Base-by-base conservation (phyloP, 2,113 vertebrate genomes). In the Halichoeres trimaculatus region DNA sequence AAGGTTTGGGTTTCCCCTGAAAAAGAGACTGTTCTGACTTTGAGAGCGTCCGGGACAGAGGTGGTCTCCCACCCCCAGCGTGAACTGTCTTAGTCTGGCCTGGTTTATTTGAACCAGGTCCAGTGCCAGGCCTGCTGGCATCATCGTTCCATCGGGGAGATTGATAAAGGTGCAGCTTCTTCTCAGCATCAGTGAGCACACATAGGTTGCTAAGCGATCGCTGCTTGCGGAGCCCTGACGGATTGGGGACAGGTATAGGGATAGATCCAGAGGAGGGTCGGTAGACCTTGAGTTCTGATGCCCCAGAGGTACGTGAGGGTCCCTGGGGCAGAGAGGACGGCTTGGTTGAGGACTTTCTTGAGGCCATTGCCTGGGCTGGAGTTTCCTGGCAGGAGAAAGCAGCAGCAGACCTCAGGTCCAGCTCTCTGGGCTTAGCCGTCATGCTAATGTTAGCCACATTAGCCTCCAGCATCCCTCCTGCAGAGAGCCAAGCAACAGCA, bases 1-100 rank as follows among this genome's bases (percentile, higher is more conserved):
- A 89, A 10, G 95, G 86, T 89, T 96, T 96, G 67, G 92, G 78
- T 78, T 95, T 95, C 34, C 94, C 92, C 74, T 95, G 96, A 76
- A 95, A 96, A n/a, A 98, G 94, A 54, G 97, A 98, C 88, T 98
- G 97, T 86, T 98, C 97, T 0, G 97, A 98, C 69, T 95, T 95
- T 71, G 97, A 98, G 60, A 98, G 92, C 24, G 93, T 96, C 80
- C 95, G 93, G 73, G 95, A 95, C 11, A 96, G 94, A 4, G 94
- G 94, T 0, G 88, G 77, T 70, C 74, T 93, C 51, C 82, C 90
- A 38, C 89, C 90, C 0, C 90, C 91, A 20, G 83, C 66, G 53
- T 70, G 84, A 45, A 70, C 71, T 13, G 80, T 26, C 78, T 83
- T 93, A 70, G 78, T 78, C 86, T 85, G 88, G n/a, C 72, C 85